Conservation (phyloP, 2,888 invertebrate species). For the Smittia sp. region DNA sequence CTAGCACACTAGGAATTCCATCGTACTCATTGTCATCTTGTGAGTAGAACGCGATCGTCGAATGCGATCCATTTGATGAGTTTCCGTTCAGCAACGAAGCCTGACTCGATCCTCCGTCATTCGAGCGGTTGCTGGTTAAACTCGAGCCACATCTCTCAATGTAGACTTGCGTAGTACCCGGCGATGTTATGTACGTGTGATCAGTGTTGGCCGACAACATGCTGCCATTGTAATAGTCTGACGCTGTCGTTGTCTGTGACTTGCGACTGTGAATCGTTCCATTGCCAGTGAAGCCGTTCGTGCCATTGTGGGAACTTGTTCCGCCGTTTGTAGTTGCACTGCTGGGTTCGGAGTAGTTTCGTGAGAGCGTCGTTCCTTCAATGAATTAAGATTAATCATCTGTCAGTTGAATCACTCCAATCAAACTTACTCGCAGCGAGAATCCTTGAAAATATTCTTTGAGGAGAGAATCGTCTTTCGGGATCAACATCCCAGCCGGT, state of each 20-base stretch:
- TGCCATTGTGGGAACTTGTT: neutral
- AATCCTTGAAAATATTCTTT: conserved; percentile 67
- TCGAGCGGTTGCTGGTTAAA: neutral
- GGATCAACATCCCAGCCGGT: conserved; percentile 80
- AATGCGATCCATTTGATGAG: conserved; percentile 29
- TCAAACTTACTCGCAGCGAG: conserved; percentile 35
- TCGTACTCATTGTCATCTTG: conserved; percentile 49
- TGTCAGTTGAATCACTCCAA: neutral
- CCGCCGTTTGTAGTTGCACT: neutral
- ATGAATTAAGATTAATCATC: neutral
- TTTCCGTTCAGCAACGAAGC: conserved; percentile 28
- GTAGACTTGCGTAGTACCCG: conserved; percentile 22
- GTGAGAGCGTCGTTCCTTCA: conserved; percentile 29
- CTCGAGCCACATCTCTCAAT: conserved; percentile 31
- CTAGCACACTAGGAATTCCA: conserved; percentile 58
- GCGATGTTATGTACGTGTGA: conserved; percentile 36
- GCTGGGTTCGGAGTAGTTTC: conserved; percentile 25
- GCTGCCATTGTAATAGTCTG: conserved; percentile 33
- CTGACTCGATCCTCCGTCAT: conserved; percentile 38
- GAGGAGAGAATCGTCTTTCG: conserved; percentile 70
- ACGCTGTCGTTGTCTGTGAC: neutral
- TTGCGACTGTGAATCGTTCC: neutral
- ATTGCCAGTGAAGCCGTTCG: neutral
- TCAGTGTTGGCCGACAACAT: conserved; percentile 38
- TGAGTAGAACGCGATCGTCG: neutral